Evolutionary conservation across 2,113 vertebrate genomes (phyloP), one percentile per base, ranked within the genome.

Genomic region (Sceloporus undulatus): DNA sequence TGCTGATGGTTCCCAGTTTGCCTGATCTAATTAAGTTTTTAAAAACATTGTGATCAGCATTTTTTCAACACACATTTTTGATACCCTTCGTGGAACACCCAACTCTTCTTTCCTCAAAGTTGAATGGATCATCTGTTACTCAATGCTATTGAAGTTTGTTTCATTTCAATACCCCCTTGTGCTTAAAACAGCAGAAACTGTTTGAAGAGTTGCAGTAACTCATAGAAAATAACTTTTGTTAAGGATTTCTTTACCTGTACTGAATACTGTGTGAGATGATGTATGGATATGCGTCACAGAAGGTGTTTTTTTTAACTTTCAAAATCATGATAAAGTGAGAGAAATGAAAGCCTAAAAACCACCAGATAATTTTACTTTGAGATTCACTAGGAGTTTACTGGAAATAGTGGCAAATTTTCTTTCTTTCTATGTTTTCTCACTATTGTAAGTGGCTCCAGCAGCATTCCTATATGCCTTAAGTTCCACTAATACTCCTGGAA

Each of bases 1-100:
- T 88, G 83, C 9, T 90, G 91, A 93, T 42, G 85, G 91, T 88
- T 73, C 92, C 90, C 91, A 87, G 85, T 90, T 88, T 95, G 92
- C 93, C 93, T 95, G 86, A 73, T 94, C 88, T 82, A 66, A 65
- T 93, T 92, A 94, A 79, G 66, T 66, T 62, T 19, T 68, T 40
- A 76, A 23, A 87, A 66, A 81, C 65, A 86, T 88, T 66, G 77
- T 0, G 0, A 75, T 87, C 85, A 94, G 89, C 42, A 87, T 91
- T 94, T 89, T 87, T 90, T 27, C 62, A 85, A 90, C 62, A 70
- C 91, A 91, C 52, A 90, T 88, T 93, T 92, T 86, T 91, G 1
- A 90, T 87, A 79, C 82, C 48, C 59, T 89, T 79, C 93, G 92
- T 93, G 90, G 84, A 94, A 92, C 83, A 89, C 11, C 76, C 88